A percentile compares a stretch with the other conserved stretches of the same genome.
These are phyloP conservation scores for Ptychobarbus kaznakovi DNA, from an alignment of 2,797 vertebrate genomes.

Conservation along the genomic window DNA sequence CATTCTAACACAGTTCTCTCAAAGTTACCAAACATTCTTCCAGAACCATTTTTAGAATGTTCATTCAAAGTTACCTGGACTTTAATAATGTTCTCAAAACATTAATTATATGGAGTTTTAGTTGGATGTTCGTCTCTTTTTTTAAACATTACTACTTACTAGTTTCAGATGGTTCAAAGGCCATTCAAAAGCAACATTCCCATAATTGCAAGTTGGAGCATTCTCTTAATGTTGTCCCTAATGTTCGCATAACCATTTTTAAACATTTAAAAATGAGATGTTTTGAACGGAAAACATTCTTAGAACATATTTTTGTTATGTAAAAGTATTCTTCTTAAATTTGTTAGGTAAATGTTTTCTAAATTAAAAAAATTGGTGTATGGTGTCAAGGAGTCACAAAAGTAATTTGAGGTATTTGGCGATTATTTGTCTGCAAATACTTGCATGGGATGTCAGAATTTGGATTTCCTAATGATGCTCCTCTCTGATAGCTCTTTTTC, in stretches of 20 bases:
- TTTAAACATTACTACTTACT: too few relatives aligned
- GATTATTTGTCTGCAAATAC: constrained; percentile 43
- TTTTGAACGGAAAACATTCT: background rate
- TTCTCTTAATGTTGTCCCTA: background rate
- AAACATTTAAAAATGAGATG: background rate
- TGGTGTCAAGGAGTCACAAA: constrained; percentile 29
- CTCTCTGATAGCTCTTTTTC: constrained; percentile 11
- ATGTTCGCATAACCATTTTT: background rate
- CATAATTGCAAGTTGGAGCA: background rate
- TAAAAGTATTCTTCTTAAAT: background rate
- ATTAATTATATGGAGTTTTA: background rate
- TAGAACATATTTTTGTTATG: background rate
- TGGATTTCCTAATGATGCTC: constrained; percentile 12
- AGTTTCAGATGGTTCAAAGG: background rate
- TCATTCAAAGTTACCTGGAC: background rate
- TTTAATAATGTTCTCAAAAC: background rate
- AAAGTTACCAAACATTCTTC: background rate
- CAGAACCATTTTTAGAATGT: background rate
- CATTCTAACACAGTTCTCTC: background rate
- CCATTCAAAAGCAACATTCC: background rate
- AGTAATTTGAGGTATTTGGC: constrained; percentile 49
- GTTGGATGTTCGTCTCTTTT: background rate
- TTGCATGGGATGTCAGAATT: constrained; percentile 43
- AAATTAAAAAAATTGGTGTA: constrained; percentile 26
- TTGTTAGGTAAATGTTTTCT: background rate